These are phyloP conservation scores for Craterocephalus amniculus DNA, from an alignment of 2,797 vertebrate genomes.

Conservation along the genomic window DNA sequence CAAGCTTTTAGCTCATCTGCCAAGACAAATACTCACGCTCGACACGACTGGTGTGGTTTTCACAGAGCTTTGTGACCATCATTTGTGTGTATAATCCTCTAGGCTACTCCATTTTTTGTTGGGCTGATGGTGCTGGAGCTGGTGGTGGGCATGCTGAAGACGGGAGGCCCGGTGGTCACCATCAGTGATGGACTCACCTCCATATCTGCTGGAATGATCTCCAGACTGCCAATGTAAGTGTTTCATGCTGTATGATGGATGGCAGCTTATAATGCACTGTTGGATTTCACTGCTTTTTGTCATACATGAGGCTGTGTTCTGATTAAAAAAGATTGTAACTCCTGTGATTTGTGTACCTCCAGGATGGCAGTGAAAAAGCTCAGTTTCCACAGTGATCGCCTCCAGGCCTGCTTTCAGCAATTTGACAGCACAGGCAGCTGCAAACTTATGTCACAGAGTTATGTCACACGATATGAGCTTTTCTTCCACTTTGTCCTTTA, in stretches of 20 bases:
- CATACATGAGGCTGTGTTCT: background rate
- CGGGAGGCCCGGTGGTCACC: constrained; percentile 68
- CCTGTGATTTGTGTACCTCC: background rate
- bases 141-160: constrained; percentile 83
- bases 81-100: constrained; percentile 32
- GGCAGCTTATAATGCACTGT: rapidly evolving
- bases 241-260: background rate
- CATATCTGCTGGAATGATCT: constrained; percentile 88
- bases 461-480: background rate
- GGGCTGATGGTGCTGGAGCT: constrained; percentile 88
- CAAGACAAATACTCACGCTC: constrained; percentile 62
- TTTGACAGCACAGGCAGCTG: background rate
- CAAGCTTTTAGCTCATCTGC: constrained; percentile 49
- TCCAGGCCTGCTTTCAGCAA: background rate
- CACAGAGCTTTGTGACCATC: constrained; percentile 51
- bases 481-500: background rate
- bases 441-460: background rate
- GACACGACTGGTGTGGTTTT: constrained; percentile 46
- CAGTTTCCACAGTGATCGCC: background rate
- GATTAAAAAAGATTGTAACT: background rate
- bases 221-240: constrained; percentile 86
- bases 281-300: background rate
- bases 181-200: constrained; percentile 88
- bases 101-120: constrained; percentile 91
- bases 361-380: background rate